These are phyloP conservation scores for Neoaliturus tenellus DNA, from an alignment of 2,888 invertebrate genomes.

Conservation along the genomic window DNA sequence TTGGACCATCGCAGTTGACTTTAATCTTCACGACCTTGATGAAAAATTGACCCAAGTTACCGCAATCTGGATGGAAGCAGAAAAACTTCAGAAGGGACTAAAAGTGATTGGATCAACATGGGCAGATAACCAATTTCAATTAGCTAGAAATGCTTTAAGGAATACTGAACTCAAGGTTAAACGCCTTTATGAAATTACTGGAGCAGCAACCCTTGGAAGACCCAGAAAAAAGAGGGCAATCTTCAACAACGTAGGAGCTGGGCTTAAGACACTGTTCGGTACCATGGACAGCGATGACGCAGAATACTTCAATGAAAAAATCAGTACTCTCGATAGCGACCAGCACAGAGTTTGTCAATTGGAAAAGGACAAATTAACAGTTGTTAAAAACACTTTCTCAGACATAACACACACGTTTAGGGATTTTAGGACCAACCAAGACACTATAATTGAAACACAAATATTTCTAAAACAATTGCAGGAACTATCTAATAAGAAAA, in stretches of 20 bases:
- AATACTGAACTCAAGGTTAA: neutral
- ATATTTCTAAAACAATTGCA: slow-evolving; percentile 16
- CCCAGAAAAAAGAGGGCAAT: neutral
- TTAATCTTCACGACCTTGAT: neutral
- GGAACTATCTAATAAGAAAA: neutral
- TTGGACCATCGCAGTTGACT: neutral
- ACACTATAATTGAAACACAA: slow-evolving; percentile 7
- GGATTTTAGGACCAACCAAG: slow-evolving; percentile 20
- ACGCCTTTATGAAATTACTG: neutral
- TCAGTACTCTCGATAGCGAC: slow-evolving; percentile 1
- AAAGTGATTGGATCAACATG: neutral
- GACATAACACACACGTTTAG: slow-evolving; percentile 15
- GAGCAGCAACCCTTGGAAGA: neutral
- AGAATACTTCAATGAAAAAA: slow-evolving; percentile 33
- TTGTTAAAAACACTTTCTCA: neutral
- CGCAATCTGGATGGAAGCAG: neutral
- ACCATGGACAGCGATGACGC: slow-evolving; percentile 35
- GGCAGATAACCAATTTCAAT: neutral
- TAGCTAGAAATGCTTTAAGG: neutral
- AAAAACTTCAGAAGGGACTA: neutral
- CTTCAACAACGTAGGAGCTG: neutral
- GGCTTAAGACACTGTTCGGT: slow-evolving; percentile 13
- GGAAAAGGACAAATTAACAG: slow-evolving; percentile 27
- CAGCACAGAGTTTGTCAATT: slow-evolving; percentile 38
- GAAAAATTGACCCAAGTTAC: neutral